Evolutionary conservation across 2,888 invertebrate genomes (phyloP).

Genomic region (Pammene fasciana): DNA sequence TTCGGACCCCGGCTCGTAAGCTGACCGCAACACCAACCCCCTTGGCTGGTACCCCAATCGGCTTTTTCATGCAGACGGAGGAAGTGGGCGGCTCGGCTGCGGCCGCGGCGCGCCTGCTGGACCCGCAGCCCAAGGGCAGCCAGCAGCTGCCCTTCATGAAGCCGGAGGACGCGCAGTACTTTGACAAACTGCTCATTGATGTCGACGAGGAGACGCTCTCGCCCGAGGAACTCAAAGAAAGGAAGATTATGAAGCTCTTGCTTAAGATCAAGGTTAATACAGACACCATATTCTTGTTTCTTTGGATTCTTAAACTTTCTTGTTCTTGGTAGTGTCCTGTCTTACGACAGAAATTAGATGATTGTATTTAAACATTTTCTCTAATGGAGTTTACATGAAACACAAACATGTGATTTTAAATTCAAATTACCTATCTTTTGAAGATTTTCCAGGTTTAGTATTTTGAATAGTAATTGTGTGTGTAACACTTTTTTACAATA

Average conservation of each 20-base stretch:
- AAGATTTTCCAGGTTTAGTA: no score
- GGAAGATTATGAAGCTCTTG: slow-evolving; percentile 99
- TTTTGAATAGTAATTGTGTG: no score
- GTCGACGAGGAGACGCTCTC: slow-evolving; percentile 98
- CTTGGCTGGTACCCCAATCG: slow-evolving; percentile 94
- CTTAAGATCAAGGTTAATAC: slow-evolving; percentile 93
- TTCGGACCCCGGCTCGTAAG: slow-evolving; percentile 98
- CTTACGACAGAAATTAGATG: no score
- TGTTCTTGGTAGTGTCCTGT: no score
- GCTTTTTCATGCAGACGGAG: slow-evolving; percentile 97
- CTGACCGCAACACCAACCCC: slow-evolving; percentile 99
- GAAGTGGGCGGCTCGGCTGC: slow-evolving; percentile 92
- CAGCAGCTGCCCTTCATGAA: slow-evolving; percentile 98
- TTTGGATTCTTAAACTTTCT: no score
- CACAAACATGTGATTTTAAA: no score
- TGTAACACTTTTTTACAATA: no score
- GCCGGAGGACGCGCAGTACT: slow-evolving; percentile 99
- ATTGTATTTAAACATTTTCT: no score
- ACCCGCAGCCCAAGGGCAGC: slow-evolving; percentile 97
- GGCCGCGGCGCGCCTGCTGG: slow-evolving; percentile 91
- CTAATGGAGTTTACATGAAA: no score
- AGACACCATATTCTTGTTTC: no score
- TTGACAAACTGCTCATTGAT: slow-evolving; percentile 98
- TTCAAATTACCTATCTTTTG: no score
- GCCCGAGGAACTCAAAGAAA: slow-evolving; percentile 98